Conservation (phyloP, 2,888 invertebrate genomes). For the Sylvicola fuscatus region DNA sequence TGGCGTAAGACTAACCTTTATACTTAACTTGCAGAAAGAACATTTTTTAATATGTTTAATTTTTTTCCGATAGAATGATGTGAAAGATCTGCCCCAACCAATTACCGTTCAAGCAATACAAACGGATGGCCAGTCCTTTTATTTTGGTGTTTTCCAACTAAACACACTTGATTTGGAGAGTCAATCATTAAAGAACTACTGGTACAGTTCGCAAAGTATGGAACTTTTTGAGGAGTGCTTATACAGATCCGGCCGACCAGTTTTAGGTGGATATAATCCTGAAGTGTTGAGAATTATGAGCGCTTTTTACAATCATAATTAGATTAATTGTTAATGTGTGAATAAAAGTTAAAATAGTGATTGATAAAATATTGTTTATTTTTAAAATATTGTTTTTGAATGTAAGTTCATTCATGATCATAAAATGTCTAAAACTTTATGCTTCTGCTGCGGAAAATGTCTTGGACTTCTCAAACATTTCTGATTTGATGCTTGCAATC, state of each 20-base stretch:
- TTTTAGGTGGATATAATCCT: conserved; percentile 53
- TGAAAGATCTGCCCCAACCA: conserved; percentile 49
- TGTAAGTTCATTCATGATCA: too few species aligned
- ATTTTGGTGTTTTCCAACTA: conserved; percentile 68
- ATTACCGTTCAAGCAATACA: conserved; percentile 67
- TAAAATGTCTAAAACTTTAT: too few species aligned
- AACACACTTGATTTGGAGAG: conserved; percentile 52
- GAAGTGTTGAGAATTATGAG: conserved; percentile 56
- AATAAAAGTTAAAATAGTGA: too few species aligned
- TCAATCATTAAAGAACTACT: conserved; percentile 43
- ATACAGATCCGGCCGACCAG: conserved; percentile 42
- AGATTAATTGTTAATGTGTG: too few species aligned
- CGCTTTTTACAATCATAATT: conserved; percentile 51
- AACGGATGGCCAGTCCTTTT: conserved; percentile 53
- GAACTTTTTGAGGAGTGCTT: conserved; percentile 42
- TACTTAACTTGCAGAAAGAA: conserved; percentile 4
- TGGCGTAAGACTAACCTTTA: conserved; percentile 34
- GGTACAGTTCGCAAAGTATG: conserved; percentile 47
- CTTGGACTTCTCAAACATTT: too few species aligned
- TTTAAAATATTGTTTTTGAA: too few species aligned
- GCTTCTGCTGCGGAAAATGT: too few species aligned
- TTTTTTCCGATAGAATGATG: conserved; percentile 29
- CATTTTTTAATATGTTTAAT: conserved; percentile 3
- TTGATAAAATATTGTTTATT: too few species aligned
- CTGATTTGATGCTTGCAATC: too few species aligned